Percentiles rank a stretch among this genome's conserved stretches.
phyloP scores from a whole-genome alignment of 2,113 vertebrate genomes.

The Lepidiolamprologus cunningtoni region DNA sequence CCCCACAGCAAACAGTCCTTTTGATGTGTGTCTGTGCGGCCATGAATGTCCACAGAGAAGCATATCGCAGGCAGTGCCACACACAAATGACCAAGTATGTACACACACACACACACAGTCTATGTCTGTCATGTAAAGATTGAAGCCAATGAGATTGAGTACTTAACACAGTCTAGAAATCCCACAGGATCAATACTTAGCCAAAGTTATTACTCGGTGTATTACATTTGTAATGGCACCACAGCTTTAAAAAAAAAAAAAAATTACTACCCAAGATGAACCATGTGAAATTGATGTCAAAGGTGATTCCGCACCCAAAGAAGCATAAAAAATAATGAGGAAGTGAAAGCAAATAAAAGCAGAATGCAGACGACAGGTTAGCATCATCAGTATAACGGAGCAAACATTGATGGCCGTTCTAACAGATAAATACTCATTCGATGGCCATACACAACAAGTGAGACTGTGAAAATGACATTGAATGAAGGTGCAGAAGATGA shows the following conservation, averaged over 20 bases:
- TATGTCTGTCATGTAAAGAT: slow-evolving; percentile 19
- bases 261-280: slow-evolving; percentile 7
- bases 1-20: not conserved
- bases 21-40: not conserved
- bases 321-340: slow-evolving; percentile 31
- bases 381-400: not conserved
- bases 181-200: slow-evolving; percentile 47
- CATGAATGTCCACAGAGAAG: not conserved
- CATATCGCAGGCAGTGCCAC: not conserved
- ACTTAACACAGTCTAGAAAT: slow-evolving; percentile 46
- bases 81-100: not conserved
- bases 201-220: slow-evolving; percentile 42
- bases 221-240: slow-evolving; percentile 46
- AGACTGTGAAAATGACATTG: slow-evolving; percentile 1
- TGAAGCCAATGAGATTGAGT: slow-evolving; percentile 33
- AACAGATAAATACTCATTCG: not conserved
- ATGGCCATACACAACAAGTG: not conserved
- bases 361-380: not conserved
- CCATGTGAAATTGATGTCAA: slow-evolving; percentile 55
- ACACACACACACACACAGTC: not conserved
- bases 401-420: not conserved
- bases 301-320: slow-evolving; percentile 29
- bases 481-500: slow-evolving; percentile 2
- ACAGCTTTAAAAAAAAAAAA: not conserved
- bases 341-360: slow-evolving; percentile 23